These are phyloP conservation scores for Falco rusticolus DNA, from an alignment of 2,797 vertebrate genomes.

Conservation along the genomic window DNA sequence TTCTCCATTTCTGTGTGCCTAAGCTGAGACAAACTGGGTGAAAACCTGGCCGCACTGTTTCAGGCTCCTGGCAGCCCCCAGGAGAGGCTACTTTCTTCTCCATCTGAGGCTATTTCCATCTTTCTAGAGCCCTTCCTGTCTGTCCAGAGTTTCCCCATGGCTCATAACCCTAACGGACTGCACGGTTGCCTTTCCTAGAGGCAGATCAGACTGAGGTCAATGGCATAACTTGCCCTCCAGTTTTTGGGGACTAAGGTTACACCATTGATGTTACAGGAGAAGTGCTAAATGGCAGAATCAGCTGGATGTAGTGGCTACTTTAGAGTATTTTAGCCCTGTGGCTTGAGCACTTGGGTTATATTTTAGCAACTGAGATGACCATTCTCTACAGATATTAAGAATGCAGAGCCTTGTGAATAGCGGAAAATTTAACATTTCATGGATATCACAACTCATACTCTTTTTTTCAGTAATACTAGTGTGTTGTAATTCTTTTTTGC, in stretches of 20 bases:
- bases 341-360: constrained; percentile 16
- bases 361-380: constrained; percentile 61
- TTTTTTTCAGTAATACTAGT: constrained; percentile 38
- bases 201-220: constrained; percentile 7
- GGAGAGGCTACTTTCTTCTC: neutral
- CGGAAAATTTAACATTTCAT: constrained; percentile 71
- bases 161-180: neutral
- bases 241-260: constrained; percentile 57
- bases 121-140: neutral
- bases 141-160: neutral
- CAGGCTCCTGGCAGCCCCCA: neutral
- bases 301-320: constrained; percentile 48
- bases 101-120: neutral
- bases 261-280: constrained; percentile 14
- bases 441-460: constrained; percentile 51
- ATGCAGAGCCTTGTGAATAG: constrained; percentile 61
- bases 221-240: neutral
- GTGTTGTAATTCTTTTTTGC: constrained; percentile 37
- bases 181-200: neutral
- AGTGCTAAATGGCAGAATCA: constrained; percentile 52
- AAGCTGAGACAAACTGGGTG: neutral
- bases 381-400: constrained; percentile 70
- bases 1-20: neutral
- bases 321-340: constrained; percentile 27
- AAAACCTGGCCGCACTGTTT: neutral